A percentile compares a stretch with the other conserved stretches of the same genome.
These are phyloP conservation scores for Napeogenes inachia DNA, from an alignment of 2,888 invertebrate genomes.

Conservation along the genomic window DNA sequence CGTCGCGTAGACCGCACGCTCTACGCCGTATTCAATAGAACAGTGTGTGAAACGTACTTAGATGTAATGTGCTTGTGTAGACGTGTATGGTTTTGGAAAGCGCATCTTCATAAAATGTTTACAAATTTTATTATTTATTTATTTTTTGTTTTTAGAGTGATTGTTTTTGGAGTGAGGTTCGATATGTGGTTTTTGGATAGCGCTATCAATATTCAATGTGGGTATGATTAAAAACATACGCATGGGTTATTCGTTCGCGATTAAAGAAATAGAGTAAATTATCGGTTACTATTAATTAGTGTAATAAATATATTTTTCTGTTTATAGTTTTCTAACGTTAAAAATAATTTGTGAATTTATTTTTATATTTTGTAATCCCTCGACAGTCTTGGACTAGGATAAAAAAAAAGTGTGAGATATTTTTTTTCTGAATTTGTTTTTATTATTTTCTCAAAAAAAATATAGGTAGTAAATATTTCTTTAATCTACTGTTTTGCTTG, in stretches of 20 bases:
- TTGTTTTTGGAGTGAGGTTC: constrained; percentile 20
- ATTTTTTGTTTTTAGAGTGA: constrained; percentile 9
- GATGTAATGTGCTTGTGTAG: constrained; percentile 54
- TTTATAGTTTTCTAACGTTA: no score
- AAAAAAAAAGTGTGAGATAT: no score
- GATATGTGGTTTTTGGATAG: constrained; percentile 26
- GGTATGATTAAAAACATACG: constrained; percentile 15
- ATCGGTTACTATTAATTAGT: no score
- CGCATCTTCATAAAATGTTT: constrained; percentile 36
- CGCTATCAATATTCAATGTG: constrained; percentile 13
- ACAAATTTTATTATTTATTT: constrained; percentile 1
- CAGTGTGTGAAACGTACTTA: constrained; percentile 54
- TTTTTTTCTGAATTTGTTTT: no score
- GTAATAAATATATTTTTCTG: no score
- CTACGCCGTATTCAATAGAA: constrained; percentile 44
- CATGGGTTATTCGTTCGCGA: constrained; percentile 8
- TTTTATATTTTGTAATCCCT: no score
- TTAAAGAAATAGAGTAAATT: not conserved
- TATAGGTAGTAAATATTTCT: no score
- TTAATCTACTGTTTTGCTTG: no score
- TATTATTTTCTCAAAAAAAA: no score
- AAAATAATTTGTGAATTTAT: no score
- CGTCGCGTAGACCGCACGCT: constrained; percentile 67
- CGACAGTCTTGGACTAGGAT: no score
- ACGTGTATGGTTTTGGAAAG: constrained; percentile 49